These are phyloP conservation scores for Piscicola geometra DNA, from an alignment of 2,888 invertebrate genomes.

Conservation along the genomic window DNA sequence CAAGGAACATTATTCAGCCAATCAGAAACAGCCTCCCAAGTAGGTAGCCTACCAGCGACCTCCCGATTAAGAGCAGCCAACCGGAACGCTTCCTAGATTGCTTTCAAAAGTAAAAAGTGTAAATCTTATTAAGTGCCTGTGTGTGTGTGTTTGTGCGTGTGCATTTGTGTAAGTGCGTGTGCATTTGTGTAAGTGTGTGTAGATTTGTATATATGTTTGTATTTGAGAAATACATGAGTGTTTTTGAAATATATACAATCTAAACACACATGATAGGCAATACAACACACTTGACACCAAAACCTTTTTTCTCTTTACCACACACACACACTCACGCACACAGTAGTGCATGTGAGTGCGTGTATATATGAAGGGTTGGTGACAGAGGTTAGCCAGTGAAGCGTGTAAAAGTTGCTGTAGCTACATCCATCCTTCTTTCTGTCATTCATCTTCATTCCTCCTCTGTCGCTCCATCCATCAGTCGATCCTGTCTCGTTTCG, in stretches of 20 bases:
- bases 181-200: conserved; percentile 8
- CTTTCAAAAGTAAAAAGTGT: not conserved
- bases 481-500: no score
- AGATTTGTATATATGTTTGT: not conserved
- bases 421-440: no score
- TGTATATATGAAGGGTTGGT: no score
- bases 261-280: no score
- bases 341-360: no score
- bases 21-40: not conserved
- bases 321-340: no score
- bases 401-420: no score
- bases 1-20: not conserved
- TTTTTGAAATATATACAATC: not conserved
- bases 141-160: not conserved
- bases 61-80: not conserved
- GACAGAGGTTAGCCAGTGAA: no score
- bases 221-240: not conserved
- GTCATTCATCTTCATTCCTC: no score
- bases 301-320: no score
- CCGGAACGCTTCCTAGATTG: not conserved
- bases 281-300: no score
- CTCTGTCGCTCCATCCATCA: no score
- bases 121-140: not conserved
- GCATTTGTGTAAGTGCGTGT: not conserved
- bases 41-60: not conserved